Evolutionary conservation across 2,797 vertebrate genomes (phyloP).

Genomic region (Myotis planiceps): DNA sequence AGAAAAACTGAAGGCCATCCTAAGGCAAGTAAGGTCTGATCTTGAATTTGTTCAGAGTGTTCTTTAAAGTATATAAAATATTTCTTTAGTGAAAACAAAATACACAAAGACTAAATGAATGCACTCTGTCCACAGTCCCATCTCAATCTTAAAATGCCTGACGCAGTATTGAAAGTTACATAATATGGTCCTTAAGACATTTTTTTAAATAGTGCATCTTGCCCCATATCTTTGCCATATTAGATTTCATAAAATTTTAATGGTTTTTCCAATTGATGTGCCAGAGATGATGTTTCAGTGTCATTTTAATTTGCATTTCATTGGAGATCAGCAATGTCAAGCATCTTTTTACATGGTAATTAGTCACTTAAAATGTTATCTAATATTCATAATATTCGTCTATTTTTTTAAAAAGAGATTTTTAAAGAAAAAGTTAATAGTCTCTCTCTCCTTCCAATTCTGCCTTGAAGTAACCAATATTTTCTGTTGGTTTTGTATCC

Average conservation of each 20-base stretch:
- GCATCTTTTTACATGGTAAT: constrained; percentile 57
- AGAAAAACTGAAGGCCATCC: constrained; percentile 7
- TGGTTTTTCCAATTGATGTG: neutral
- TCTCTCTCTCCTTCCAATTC: neutral
- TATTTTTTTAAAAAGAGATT: constrained; percentile 5
- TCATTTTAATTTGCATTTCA: constrained; percentile 48
- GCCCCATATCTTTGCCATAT: neutral
- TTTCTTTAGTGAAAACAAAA: constrained; percentile 7
- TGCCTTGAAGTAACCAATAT: neutral
- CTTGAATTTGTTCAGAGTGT: constrained; percentile 1
- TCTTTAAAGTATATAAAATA: neutral
- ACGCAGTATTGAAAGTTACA: neutral
- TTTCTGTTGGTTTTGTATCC: neutral
- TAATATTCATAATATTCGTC: neutral
- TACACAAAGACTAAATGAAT: constrained; percentile 1
- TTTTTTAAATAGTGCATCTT: constrained; percentile 2
- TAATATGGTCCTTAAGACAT: neutral
- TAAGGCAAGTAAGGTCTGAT: constrained; percentile 22
- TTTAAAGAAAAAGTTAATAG: constrained; percentile 31
- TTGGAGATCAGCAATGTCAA: constrained; percentile 43
- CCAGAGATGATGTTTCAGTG: constrained; percentile 8
- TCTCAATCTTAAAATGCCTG: constrained; percentile 3
- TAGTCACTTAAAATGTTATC: constrained; percentile 42
- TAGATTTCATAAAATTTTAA: constrained; percentile 34
- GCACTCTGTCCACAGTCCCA: neutral